Evolutionary conservation across 2,888 invertebrate genomes (phyloP), one percentile per base, ranked within the genome.

Genomic region (Caenorhabditis parvicauda): DNA sequence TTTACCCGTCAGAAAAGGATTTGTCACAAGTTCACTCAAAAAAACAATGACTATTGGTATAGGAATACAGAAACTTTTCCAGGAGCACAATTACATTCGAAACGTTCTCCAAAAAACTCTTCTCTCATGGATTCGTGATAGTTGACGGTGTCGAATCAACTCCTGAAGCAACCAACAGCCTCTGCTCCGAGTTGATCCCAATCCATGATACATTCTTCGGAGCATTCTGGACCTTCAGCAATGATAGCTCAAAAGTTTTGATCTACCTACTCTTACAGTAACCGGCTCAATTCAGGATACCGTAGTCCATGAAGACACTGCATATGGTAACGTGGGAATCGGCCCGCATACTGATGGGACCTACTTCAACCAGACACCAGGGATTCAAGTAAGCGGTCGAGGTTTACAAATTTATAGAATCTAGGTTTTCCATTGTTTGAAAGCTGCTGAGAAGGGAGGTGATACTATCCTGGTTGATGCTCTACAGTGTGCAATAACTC

Each of bases 341-440:
- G 88, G 87, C 2, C 85, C 87, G 0, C 90, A 91, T 76, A 89
- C 87, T 2, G 90, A 90, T 77, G 88, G 87, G 52, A 89, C 89
- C 0, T 91, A 90, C 76, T 89, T 89, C 69, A 86, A 86, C 49
- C 88, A 89, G 80, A 87, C 89, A 1, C 87, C 88, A 45, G 90
- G 90, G 21, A 75, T 76, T 43, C 75, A 75, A 51, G 70, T 69
- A 17, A 6, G 32, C 17, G 6, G 24, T 17, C 19, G n/a, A 6
- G 7, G 32, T 7, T 7, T 14, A 42, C 17, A 27, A 56, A 9
- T 25, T 28, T 28, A 35, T 1, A 55, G 72, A 69, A 4, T 76
- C 87, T 28, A 87, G 81, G 84, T 87, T 3, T 85, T 88, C 50
- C 88, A 88, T 75, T 87, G 87, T 68, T 77, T 87, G 25, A 75